phyloP scores from a whole-genome alignment of 2,888 invertebrate species.

The Chorisops tibialis region DNA sequence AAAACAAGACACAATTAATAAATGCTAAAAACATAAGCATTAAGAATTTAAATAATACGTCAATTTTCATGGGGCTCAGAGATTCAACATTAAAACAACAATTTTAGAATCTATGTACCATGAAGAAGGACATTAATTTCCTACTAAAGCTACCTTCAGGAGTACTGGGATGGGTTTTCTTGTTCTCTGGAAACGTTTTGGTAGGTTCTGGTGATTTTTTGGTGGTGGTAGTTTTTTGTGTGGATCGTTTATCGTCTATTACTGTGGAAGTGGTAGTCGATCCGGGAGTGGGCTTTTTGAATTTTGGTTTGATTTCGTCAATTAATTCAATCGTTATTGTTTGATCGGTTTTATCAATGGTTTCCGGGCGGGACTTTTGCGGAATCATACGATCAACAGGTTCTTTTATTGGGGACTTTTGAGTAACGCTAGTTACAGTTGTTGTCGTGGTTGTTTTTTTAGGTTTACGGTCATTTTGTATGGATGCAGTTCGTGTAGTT shows the following conservation, averaged over 20 bases:
- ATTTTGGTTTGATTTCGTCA: constrained; percentile 1
- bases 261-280: background rate
- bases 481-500: background rate
- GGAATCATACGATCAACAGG: background rate
- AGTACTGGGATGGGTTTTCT: constrained; percentile 25
- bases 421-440: background rate
- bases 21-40: too few species aligned
- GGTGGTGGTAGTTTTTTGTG: constrained; percentile 22
- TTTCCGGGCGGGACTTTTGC: background rate
- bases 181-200: constrained; percentile 8
- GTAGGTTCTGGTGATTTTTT: constrained; percentile 30
- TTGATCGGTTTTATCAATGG: constrained; percentile 1
- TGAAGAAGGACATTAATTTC: background rate
- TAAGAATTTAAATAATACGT: too few species aligned
- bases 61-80: background rate
- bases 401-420: background rate
- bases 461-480: background rate
- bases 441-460: background rate
- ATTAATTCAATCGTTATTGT: constrained; percentile 11
- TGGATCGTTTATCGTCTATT: constrained; percentile 20
- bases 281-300: background rate
- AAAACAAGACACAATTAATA: too few species aligned
- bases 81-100: background rate
- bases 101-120: too few species aligned
- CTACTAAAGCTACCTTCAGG: constrained; percentile 24